phyloP scores from a whole-genome alignment of 1,140 invertebrate species.

The Drosophila pectinifera region DNA sequence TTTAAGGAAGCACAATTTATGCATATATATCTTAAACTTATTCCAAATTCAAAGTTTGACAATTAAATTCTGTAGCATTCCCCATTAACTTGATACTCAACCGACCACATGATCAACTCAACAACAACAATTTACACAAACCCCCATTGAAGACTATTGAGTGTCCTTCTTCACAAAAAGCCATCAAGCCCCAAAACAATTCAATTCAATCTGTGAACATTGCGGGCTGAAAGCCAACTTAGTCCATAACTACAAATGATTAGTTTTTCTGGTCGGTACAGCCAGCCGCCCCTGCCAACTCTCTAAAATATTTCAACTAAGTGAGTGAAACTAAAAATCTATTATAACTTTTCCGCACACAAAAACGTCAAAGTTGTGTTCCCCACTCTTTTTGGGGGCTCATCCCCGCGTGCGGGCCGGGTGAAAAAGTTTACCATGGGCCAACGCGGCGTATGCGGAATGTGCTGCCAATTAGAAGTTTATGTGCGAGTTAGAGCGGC shows the following conservation, averaged over 20 bases:
- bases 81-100: slow-evolving; percentile 4
- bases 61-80: neutral
- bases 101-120: neutral
- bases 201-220: slow-evolving; percentile 37
- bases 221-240: slow-evolving; percentile 41
- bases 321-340: slow-evolving; percentile 77
- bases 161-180: slow-evolving; percentile 18
- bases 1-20: no score
- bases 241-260: slow-evolving; percentile 66
- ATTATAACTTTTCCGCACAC: slow-evolving; percentile 74
- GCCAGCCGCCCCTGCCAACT: neutral
- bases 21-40: no score
- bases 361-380: slow-evolving; percentile 65
- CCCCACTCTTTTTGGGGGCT: slow-evolving; percentile 2
- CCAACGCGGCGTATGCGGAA: slow-evolving; percentile 71
- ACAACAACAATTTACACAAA: slow-evolving; percentile 29
- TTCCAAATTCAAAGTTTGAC: neutral
- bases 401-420: slow-evolving; percentile 18
- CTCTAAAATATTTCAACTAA: slow-evolving; percentile 57
- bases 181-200: slow-evolving; percentile 37
- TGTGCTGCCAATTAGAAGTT: slow-evolving; percentile 82
- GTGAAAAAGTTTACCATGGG: slow-evolving; percentile 44
- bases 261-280: slow-evolving; percentile 47
- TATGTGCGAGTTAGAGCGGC: slow-evolving; percentile 60
- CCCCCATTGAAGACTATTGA: slow-evolving; percentile 21